A percentile compares a stretch with the other conserved stretches of the same genome.
phyloP scores from a whole-genome alignment of 2,797 vertebrate genomes.

The Oreochromis mossambicus region DNA sequence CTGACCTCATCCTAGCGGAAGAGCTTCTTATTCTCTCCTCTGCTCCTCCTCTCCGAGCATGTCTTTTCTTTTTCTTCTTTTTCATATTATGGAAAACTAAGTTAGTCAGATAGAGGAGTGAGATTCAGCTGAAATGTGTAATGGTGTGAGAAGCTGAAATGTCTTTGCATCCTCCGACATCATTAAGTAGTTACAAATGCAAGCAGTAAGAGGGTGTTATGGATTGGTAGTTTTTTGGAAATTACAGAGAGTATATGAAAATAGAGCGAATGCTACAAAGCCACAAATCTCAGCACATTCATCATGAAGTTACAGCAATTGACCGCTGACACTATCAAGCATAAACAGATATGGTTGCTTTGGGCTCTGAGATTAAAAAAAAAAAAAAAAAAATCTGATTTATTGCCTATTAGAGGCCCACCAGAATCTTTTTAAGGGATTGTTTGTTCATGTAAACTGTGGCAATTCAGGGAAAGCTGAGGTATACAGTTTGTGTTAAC shows the following conservation, averaged over 20 bases:
- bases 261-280: neutral
- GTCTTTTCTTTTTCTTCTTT: neutral
- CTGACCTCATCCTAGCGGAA: neutral
- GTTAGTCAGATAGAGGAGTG: conserved; percentile 1
- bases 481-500: neutral
- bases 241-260: neutral
- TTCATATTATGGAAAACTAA: neutral
- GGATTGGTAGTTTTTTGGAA: neutral
- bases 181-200: conserved; percentile 26
- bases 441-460: neutral
- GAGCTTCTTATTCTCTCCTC: neutral
- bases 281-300: neutral
- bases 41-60: neutral
- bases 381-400: neutral
- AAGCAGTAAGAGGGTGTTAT: neutral
- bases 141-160: conserved; percentile 22
- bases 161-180: conserved; percentile 12
- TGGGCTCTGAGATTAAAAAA: neutral
- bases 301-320: neutral
- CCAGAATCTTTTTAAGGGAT: neutral
- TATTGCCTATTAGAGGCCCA: conserved; percentile 8
- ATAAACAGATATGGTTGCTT: neutral
- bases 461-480: neutral
- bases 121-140: conserved; percentile 12
- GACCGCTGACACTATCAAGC: neutral